Evolutionary conservation across 2,888 invertebrate species (phyloP).

Genomic region (Dasysyrphus albostriatus): DNA sequence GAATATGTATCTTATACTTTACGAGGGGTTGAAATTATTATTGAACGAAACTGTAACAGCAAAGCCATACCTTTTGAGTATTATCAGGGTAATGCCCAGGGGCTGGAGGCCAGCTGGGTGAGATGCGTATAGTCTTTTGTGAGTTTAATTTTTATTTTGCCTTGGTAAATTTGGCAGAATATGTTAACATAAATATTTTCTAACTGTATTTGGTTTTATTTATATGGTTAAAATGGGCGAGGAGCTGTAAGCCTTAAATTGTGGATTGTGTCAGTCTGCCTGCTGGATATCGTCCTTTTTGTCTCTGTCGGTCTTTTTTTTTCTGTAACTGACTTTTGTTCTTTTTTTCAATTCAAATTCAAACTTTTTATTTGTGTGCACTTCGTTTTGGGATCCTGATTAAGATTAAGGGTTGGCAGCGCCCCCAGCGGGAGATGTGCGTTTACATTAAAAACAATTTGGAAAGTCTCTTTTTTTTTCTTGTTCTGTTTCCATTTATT

Average conservation of each 20-base stretch:
- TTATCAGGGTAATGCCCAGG: slow-evolving; percentile 56
- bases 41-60: slow-evolving; percentile 62
- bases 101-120: slow-evolving; percentile 26
- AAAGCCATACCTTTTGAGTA: slow-evolving; percentile 60
- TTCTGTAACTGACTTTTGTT: slow-evolving; percentile 38
- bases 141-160: slow-evolving; percentile 22
- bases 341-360: not conserved
- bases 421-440: slow-evolving; percentile 70
- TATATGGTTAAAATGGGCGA: slow-evolving; percentile 21
- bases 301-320: slow-evolving; percentile 40
- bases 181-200: slow-evolving; percentile 73
- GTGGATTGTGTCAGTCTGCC: slow-evolving; percentile 59
- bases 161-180: slow-evolving; percentile 71
- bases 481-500: slow-evolving; percentile 11
- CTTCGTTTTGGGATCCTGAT: slow-evolving; percentile 64
- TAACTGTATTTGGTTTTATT: slow-evolving; percentile 69
- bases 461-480: slow-evolving; percentile 64
- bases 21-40: slow-evolving; percentile 59
- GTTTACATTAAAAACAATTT: slow-evolving; percentile 76
- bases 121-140: not conserved
- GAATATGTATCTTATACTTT: not conserved
- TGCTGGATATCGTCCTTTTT: slow-evolving; percentile 73
- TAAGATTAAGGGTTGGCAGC: slow-evolving; percentile 75
- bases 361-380: slow-evolving; percentile 60
- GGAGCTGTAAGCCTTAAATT: slow-evolving; percentile 42